Percentiles rank a stretch among this genome's conserved stretches.
phyloP scores from a whole-genome alignment of 1,140 invertebrate species.

The Aphelinus atriplicis region DNA sequence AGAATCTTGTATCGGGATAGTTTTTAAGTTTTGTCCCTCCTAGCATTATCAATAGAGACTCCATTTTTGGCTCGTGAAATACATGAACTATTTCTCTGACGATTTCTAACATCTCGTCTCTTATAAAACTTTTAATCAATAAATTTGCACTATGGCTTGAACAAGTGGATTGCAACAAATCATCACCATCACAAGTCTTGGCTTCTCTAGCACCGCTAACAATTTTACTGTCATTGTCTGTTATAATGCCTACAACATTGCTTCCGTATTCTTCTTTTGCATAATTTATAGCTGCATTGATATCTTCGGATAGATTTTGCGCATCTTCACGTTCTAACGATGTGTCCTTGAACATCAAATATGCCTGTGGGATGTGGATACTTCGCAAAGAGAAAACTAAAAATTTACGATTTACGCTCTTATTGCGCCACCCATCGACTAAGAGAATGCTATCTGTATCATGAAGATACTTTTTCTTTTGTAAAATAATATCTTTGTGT shows the following conservation, averaged over 20 bases:
- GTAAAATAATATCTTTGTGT: not conserved
- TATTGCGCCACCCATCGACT: slow-evolving; percentile 2
- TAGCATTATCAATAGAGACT: not conserved
- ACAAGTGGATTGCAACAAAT: not conserved
- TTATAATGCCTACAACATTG: not conserved
- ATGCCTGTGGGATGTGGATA: not conserved
- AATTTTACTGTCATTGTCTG: slow-evolving; percentile 7
- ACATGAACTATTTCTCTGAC: not conserved
- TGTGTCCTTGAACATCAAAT: not conserved
- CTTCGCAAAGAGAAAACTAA: not conserved
- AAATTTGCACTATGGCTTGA: not conserved
- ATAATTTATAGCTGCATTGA: not conserved
- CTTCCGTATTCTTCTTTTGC: not conserved
- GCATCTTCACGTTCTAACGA: not conserved
- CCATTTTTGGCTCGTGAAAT: slow-evolving; percentile 13
- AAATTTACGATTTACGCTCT: not conserved
- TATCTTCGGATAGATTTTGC: not conserved
- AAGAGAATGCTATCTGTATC: not conserved
- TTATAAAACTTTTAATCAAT: slow-evolving; percentile 1
- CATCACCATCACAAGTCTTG: not conserved
- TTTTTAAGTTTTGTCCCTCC: slow-evolving; percentile 13
- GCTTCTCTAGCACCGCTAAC: not conserved
- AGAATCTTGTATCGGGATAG: slow-evolving; percentile 13
- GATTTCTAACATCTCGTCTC: not conserved
- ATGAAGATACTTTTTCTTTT: not conserved